phyloP scores from a whole-genome alignment of 2,797 vertebrate genomes.

The Myiotriccus ornatus region DNA sequence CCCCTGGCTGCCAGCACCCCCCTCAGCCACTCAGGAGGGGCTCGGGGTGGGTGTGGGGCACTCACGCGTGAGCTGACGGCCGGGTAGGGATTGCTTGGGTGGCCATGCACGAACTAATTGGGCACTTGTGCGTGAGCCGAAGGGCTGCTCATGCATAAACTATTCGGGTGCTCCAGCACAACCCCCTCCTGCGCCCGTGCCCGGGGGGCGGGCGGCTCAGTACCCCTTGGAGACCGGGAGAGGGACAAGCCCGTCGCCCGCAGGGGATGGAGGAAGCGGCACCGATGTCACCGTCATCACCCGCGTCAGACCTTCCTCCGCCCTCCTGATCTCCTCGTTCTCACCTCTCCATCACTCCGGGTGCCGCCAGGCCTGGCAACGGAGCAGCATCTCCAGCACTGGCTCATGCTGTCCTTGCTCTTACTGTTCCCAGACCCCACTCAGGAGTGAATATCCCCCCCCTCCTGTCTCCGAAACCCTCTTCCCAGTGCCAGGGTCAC shows the following conservation, averaged over 20 bases:
- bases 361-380: accelerated
- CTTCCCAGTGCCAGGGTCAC: accelerated
- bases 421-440: not conserved
- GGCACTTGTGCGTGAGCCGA: not conserved
- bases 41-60: not conserved
- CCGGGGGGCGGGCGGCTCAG: accelerated
- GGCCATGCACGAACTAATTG: not conserved
- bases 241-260: accelerated
- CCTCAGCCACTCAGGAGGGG: accelerated
- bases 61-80: not conserved
- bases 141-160: not conserved
- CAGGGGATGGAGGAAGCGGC: accelerated
- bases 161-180: accelerated
- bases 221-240: not conserved
- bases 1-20: not conserved
- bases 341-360: not conserved
- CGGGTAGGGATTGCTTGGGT: not conserved
- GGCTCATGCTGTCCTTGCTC: not conserved
- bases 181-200: not conserved
- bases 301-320: accelerated
- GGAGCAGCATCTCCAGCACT: not conserved
- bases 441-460: not conserved
- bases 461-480: accelerated
- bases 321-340: accelerated
- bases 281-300: accelerated